Base-by-base conservation (phyloP, 2,888 invertebrate genomes). In the Cheilosia variabilis region DNA sequence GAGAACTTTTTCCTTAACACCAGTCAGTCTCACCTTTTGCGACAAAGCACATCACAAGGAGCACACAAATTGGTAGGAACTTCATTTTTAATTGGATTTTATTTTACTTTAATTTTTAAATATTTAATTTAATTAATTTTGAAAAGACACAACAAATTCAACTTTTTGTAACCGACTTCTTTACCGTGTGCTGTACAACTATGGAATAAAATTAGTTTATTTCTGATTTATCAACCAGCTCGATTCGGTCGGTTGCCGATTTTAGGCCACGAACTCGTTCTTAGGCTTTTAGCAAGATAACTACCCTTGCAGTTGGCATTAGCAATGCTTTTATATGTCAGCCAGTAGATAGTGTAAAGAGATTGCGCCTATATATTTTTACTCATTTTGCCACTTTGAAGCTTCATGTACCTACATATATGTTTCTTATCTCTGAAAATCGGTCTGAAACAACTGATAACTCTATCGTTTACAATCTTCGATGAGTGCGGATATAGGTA, bases 271-370 rank as follows among this genome's bases (percentile, higher is more conserved):
- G 75, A 86, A 72, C 71, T 66, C 27, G 76, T 55, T 75, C 37
- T 66, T 55, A 62, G 66, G 84, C 65, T 45, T 75, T 55, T 24
- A 43, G 53, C 34, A 80, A 80, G 71, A 75, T 71, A 80, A 86
- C 80, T 86, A 69, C 65, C 75, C 72, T 65, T 43, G 66, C 60
- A 60, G 75, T 66, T 71, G 75, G 65, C 60, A 52, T 68, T 63
- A 37, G 63, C 71, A 69, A 71, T 50, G 80, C 80, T 71, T 86
- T 86, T 86, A 86, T 86, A 86, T 80, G 50, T 66, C 71, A 45
- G 60, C 47, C 22, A 24, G 55, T 55, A 71, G 84, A 80, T 66
- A 84, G 53, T 43, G 60, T 24, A 53, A 71, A 52, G 53, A 75
- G 75, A 65, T 79, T 79, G 65, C 52, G 68, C 68, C 65, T 41